Evolutionary conservation across 2,888 invertebrate species (phyloP).

Genomic region (Nymphalis polychloros): DNA sequence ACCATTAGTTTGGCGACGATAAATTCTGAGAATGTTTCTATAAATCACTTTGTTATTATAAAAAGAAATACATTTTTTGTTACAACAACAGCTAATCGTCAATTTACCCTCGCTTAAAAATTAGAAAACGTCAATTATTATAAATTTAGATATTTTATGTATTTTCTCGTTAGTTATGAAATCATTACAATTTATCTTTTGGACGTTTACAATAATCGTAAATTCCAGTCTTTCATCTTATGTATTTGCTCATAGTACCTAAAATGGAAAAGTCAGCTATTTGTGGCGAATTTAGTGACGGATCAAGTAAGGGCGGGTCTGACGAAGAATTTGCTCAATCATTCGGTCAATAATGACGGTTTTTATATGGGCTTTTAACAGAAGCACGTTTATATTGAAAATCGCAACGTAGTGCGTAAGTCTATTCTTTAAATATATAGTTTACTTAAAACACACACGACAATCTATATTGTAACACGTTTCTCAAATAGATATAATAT

Average conservation of each 20-base stretch:
- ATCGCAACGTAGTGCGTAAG: neutral
- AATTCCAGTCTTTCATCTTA: neutral
- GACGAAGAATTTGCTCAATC: slow-evolving; percentile 25
- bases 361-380: slow-evolving; percentile 5
- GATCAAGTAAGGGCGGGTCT: slow-evolving; percentile 20
- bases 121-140: too few species aligned
- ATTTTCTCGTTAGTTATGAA: too few species aligned
- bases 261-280: slow-evolving; percentile 25
- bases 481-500: too few species aligned
- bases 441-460: too few species aligned
- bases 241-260: slow-evolving; percentile 1
- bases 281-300: slow-evolving; percentile 19
- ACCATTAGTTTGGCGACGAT: slow-evolving; percentile 32
- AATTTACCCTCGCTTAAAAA: too few species aligned
- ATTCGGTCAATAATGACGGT: slow-evolving; percentile 8
- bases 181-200: too few species aligned
- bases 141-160: too few species aligned
- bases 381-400: neutral
- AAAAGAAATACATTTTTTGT: too few species aligned
- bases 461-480: too few species aligned
- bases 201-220: neutral
- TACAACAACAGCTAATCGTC: too few species aligned
- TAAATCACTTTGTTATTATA: too few species aligned
- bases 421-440: too few species aligned
- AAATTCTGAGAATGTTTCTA: slow-evolving; percentile 15